phyloP scores from a whole-genome alignment of 2,113 vertebrate genomes.

The Parotia lawesii region DNA sequence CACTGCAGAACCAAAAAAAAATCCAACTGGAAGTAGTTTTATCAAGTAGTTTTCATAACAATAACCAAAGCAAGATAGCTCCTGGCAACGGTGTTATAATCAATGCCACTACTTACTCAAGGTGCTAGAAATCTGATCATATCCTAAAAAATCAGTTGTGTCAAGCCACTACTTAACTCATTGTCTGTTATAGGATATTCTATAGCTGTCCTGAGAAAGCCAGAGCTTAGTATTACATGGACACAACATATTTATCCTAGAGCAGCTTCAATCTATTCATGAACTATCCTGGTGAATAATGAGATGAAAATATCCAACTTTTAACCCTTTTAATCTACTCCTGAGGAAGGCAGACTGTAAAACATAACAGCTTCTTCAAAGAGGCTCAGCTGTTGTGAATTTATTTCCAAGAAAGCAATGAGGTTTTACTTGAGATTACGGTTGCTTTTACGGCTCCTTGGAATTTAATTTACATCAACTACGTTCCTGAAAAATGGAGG shows the following conservation, averaged over 20 bases:
- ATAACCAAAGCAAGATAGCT: not conserved
- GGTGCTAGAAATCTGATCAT: not conserved
- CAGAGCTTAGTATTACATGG: not conserved
- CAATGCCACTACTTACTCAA: not conserved
- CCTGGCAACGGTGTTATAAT: not conserved
- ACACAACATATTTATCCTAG: not conserved
- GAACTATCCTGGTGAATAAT: not conserved
- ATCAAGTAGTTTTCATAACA: not conserved
- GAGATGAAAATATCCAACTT: not conserved
- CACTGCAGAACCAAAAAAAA: not conserved
- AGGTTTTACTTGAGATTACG: not conserved
- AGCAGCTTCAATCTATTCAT: not conserved
- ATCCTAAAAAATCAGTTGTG: not conserved
- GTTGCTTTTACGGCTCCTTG: not conserved
- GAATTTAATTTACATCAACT: not conserved
- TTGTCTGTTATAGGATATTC: not conserved
- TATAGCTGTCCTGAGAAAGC: not conserved
- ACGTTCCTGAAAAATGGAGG: not conserved
- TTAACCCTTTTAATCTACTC: not conserved
- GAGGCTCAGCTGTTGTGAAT: not conserved
- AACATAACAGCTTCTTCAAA: not conserved
- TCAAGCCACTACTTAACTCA: not conserved
- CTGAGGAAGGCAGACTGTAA: not conserved
- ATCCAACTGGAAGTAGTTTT: not conserved
- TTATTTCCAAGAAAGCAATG: not conserved